A percentile compares a stretch with the other conserved stretches of the same genome.
phyloP scores from a whole-genome alignment of 2,797 vertebrate species.

The Clarias fuscus region DNA sequence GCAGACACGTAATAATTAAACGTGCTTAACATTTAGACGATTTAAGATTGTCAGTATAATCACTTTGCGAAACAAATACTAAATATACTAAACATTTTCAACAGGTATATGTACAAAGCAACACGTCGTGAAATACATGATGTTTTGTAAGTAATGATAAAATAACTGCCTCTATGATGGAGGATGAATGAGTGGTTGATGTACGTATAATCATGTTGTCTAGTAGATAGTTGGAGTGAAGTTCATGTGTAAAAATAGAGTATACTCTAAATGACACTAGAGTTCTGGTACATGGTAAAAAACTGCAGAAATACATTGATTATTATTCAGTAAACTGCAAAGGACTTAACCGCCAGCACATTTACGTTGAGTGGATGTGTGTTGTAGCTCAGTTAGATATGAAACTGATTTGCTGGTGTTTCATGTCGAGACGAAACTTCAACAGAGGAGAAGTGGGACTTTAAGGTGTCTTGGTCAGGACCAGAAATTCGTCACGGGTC shows the following conservation, averaged over 20 bases:
- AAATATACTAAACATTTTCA: constrained; percentile 19
- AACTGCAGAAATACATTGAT: neutral
- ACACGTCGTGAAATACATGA: neutral
- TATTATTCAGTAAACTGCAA: neutral
- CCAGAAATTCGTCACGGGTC: constrained; percentile 78
- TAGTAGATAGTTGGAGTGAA: neutral
- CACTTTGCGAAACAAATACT: neutral
- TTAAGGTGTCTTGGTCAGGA: constrained; percentile 66
- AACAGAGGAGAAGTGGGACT: neutral
- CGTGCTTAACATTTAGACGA: neutral
- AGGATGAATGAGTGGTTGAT: neutral
- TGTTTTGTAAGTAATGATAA: neutral
- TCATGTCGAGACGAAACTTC: neutral
- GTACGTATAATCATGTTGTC: neutral
- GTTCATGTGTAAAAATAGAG: neutral
- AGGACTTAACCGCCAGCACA: neutral
- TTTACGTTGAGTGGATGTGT: neutral
- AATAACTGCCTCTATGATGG: neutral
- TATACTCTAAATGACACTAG: neutral
- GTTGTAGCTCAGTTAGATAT: neutral
- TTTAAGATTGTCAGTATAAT: neutral
- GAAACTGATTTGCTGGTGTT: neutral
- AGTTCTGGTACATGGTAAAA: neutral
- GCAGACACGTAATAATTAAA: neutral
- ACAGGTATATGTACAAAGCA: constrained; percentile 7